These are phyloP conservation scores for Pollimyrus isidori DNA, from an alignment of 2,113 vertebrate genomes.

Conservation along the genomic window DNA sequence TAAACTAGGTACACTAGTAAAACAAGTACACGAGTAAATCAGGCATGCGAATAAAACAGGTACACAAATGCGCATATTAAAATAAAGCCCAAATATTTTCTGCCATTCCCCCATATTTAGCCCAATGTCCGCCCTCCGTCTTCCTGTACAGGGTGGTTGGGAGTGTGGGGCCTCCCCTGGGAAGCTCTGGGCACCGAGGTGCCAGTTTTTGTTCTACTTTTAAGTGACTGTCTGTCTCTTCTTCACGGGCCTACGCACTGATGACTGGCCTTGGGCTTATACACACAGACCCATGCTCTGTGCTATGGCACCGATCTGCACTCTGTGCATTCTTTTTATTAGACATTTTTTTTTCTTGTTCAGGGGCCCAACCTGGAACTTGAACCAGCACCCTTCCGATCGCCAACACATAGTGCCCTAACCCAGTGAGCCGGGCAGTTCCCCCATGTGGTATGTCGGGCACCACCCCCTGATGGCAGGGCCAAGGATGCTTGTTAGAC, in stretches of 20 bases:
- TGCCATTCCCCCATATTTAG: neutral
- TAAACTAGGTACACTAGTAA: no score
- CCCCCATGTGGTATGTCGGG: no score
- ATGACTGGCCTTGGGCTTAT: no score
- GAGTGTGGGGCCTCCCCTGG: neutral
- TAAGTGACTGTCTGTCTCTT: neutral
- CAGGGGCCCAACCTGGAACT: no score
- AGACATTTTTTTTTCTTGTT: no score
- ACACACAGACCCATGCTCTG: neutral
- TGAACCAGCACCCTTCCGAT: no score
- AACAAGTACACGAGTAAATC: no score
- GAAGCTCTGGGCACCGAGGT: no score
- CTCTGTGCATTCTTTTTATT: neutral
- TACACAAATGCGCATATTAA: neutral
- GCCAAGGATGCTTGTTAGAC: no score
- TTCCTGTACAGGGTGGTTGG: neutral
- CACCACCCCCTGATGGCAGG: no score
- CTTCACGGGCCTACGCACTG: neutral
- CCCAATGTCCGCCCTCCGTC: neutral
- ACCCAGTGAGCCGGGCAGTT: neutral
- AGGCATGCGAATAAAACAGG: neutral
- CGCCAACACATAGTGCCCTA: neutral
- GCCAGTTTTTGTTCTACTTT: neutral
- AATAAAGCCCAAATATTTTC: neutral
- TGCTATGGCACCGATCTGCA: no score